phyloP scores from a whole-genome alignment of 2,113 vertebrate species.

The Melanerpes aurifrons region DNA sequence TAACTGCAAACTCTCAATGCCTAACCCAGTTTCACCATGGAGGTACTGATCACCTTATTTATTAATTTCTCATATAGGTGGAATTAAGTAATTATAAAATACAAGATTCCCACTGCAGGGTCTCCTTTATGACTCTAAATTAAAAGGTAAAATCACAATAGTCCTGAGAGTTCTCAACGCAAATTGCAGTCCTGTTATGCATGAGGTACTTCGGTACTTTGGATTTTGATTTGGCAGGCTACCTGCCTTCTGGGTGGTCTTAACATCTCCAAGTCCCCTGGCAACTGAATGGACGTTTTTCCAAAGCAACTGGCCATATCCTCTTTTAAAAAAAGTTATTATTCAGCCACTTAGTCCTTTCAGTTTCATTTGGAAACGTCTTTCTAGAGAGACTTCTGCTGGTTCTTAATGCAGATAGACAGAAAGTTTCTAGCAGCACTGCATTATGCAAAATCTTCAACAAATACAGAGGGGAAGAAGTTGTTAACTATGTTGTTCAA shows the following conservation, averaged over 20 bases:
- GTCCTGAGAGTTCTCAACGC: background rate
- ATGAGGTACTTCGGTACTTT: slow-evolving; percentile 35
- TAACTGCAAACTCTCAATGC: background rate
- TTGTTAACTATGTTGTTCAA: slow-evolving; percentile 31
- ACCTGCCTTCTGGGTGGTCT: slow-evolving; percentile 66
- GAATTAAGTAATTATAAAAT: background rate
- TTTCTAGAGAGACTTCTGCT: slow-evolving; percentile 23
- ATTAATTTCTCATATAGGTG: background rate
- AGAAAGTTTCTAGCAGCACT: slow-evolving; percentile 44
- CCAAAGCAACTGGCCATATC: slow-evolving; percentile 55
- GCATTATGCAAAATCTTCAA: slow-evolving; percentile 31
- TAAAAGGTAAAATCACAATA: background rate
- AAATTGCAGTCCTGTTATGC: background rate
- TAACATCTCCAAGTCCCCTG: slow-evolving; percentile 59
- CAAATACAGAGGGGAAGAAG: slow-evolving; percentile 21
- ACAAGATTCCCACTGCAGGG: background rate
- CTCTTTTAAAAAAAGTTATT: slow-evolving; percentile 26
- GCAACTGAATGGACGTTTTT: slow-evolving; percentile 32
- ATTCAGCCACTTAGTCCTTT: slow-evolving; percentile 61
- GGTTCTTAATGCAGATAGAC: slow-evolving; percentile 49
- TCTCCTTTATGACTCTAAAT: background rate
- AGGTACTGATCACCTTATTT: background rate
- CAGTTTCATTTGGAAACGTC: slow-evolving; percentile 44
- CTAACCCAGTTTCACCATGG: background rate
- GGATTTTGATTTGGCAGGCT: slow-evolving; percentile 61